Percentiles rank a stretch among this genome's conserved stretches.
These are phyloP conservation scores for Petroica traversi DNA, from an alignment of 2,113 vertebrate species.

Conservation along the genomic window DNA sequence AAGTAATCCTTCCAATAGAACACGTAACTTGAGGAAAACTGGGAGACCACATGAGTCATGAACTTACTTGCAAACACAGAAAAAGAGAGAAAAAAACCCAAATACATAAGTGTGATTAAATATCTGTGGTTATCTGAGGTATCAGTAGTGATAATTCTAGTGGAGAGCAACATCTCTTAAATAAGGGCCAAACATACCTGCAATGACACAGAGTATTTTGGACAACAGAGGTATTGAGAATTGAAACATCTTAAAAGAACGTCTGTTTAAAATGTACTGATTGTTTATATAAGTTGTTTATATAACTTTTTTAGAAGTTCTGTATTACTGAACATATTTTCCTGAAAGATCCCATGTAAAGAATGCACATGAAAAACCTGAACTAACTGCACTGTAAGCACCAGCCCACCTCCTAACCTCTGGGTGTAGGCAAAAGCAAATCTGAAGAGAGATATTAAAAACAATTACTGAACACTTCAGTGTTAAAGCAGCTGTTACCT, in stretches of 20 bases:
- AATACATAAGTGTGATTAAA: not conserved
- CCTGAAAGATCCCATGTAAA: not conserved
- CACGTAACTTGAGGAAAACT: conserved; percentile 96
- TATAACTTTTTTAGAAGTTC: not conserved
- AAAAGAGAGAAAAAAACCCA: not conserved
- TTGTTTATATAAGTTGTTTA: not conserved
- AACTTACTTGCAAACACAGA: conserved; percentile 86
- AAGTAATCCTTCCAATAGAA: conserved; percentile 97
- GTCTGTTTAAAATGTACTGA: not conserved
- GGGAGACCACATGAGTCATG: conserved; percentile 95
- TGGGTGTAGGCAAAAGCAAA: not conserved
- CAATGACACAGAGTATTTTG: not conserved
- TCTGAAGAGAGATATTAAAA: not conserved
- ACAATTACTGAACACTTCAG: not conserved
- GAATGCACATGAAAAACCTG: not conserved
- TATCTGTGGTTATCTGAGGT: not conserved
- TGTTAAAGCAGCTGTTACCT: conserved; percentile 77
- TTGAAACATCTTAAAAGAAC: not conserved
- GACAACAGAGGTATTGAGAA: not conserved
- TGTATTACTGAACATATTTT: not conserved
- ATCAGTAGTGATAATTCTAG: not conserved
- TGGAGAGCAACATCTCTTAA: not conserved
- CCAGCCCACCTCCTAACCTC: not conserved
- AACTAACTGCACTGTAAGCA: not conserved
- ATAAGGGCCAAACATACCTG: not conserved